phyloP scores from a whole-genome alignment of 2,888 invertebrate species.

The Atrina japonica region DNA sequence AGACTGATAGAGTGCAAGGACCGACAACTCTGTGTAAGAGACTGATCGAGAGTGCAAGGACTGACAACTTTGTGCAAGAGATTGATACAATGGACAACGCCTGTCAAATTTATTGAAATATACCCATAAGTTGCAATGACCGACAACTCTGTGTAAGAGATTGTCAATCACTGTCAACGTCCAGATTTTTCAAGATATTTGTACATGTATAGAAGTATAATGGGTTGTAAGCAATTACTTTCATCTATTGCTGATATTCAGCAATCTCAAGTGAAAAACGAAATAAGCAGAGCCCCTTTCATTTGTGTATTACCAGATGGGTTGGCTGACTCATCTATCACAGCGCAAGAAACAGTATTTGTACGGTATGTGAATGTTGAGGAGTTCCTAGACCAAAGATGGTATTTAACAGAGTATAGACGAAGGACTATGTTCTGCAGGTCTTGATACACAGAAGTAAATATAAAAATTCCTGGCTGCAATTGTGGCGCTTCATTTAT shows the following conservation, averaged over 20 bases:
- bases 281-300: constrained; percentile 5
- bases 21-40: no score
- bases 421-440: constrained; percentile 25
- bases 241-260: neutral
- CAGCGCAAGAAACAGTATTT: constrained; percentile 47
- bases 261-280: neutral
- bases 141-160: no score
- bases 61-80: no score
- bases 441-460: constrained; percentile 18
- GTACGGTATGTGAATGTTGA: constrained; percentile 31
- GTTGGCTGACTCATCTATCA: constrained; percentile 37
- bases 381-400: constrained; percentile 25
- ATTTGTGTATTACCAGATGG: constrained; percentile 46
- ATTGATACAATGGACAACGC: no score
- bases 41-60: no score
- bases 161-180: no score
- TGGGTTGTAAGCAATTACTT: neutral
- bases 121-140: no score
- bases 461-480: constrained; percentile 14
- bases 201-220: constrained; percentile 34
- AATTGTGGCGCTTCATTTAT: constrained; percentile 30
- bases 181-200: no score
- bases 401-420: constrained; percentile 41
- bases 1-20: no score
- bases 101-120: no score